Percentiles rank a stretch among this genome's conserved stretches.
Conservation (phyloP, 1,140 invertebrate genomes). For the Drosophila novamexicana region DNA sequence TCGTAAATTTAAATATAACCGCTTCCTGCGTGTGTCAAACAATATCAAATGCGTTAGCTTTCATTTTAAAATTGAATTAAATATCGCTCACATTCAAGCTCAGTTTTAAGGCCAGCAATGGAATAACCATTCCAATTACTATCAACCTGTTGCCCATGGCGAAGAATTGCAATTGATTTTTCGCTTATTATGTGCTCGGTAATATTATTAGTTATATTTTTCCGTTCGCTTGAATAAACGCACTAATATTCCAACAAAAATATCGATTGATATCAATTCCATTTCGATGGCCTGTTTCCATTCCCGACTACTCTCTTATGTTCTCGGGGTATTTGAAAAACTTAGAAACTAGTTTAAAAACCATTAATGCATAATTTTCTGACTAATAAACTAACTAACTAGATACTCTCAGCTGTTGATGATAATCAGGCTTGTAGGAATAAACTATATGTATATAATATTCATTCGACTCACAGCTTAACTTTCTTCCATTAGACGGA, state of each 20-base stretch:
- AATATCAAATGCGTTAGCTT: no score
- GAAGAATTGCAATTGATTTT: not conserved
- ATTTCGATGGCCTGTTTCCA: not conserved
- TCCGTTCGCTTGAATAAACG: not conserved
- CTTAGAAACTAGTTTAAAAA: no score
- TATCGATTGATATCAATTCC: not conserved
- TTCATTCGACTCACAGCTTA: no score
- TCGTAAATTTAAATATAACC: conserved; percentile 7
- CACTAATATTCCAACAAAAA: not conserved
- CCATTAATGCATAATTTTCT: no score
- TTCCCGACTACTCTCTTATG: not conserved
- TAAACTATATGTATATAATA: no score
- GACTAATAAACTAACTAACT: no score
- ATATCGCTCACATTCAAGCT: not conserved
- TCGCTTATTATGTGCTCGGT: no score
- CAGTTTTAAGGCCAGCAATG: not conserved
- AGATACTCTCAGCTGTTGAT: no score
- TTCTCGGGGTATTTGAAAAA: no score
- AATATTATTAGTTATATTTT: not conserved
- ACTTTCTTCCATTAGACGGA: no score
- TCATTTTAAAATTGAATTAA: no score
- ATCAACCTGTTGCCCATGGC: not conserved
- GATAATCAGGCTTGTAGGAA: no score
- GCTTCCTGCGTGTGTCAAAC: not conserved
- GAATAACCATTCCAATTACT: not conserved